phyloP scores from a whole-genome alignment of 1,140 invertebrate species.

The Scaptomyza hsui region DNA sequence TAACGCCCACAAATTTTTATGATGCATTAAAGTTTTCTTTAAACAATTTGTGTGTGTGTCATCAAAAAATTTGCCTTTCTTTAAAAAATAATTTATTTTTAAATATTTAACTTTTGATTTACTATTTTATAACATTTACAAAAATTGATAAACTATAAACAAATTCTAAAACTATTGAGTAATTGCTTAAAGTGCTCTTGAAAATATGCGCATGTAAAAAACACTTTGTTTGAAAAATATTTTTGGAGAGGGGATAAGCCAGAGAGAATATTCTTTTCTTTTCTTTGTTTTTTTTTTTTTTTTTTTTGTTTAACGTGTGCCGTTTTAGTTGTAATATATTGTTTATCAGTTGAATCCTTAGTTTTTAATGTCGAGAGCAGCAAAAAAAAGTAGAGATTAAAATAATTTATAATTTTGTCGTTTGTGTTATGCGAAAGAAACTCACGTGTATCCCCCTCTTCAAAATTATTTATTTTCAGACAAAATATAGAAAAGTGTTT shows the following conservation, averaged over 20 bases:
- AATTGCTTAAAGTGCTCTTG: not conserved
- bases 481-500: slow-evolving; percentile 67
- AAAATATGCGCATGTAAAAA: slow-evolving; percentile 33
- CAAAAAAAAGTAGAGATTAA: slow-evolving; percentile 54
- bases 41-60: slow-evolving; percentile 2
- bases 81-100: slow-evolving; percentile 11
- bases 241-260: slow-evolving; percentile 69
- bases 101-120: not conserved
- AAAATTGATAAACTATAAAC: not conserved
- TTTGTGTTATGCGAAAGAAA: slow-evolving; percentile 81
- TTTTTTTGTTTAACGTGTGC: slow-evolving; percentile 47
- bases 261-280: slow-evolving; percentile 21
- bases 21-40: slow-evolving; percentile 7
- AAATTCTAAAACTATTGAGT: not conserved
- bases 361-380: slow-evolving; percentile 73
- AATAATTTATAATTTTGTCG: slow-evolving; percentile 70
- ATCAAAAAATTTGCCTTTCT: not conserved
- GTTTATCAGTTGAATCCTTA: slow-evolving; percentile 55
- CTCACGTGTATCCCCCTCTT: slow-evolving; percentile 83
- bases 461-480: slow-evolving; percentile 84
- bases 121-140: not conserved
- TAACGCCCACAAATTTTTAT: not conserved
- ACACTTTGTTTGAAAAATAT: slow-evolving; percentile 56
- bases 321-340: slow-evolving; percentile 48
- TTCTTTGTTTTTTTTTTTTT: slow-evolving; percentile 28